Base-by-base conservation (phyloP, 30 jellyfish, hydroid and myxozoan species). In the Nemopilema nomurai region DNA sequence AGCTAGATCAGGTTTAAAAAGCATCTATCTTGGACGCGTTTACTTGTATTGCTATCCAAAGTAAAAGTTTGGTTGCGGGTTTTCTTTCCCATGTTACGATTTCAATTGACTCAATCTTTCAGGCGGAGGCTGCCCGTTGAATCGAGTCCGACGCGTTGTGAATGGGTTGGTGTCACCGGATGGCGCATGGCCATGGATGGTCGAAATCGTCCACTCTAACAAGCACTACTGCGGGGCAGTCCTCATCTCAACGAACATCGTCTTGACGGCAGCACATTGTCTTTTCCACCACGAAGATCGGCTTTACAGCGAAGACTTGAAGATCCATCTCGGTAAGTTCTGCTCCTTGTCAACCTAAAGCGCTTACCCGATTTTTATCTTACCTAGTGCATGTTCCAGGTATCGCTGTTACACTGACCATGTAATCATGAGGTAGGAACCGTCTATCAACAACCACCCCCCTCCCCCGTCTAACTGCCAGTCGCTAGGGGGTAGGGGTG, bases 161-260 rank as follows among this genome's bases (percentile, higher is more conserved):
- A 76, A 85, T 50, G 97, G 97, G 41, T 29, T 76, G 17, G 49
- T 9, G 16, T 50, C 93, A 6, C 28, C 79, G 21, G 51, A 74
- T 8, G 66, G 53, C 53, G 27, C 82, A 19, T 91, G 97, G 97
- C 97, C 97, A 21, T 91, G 97, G 97, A 91, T 91, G 97, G 97
- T 93, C 3, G 97, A 77, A 79, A 62, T 91, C 13, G 51, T 79
- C 1, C 65, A 75, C 21, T 76, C 69, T 29, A 69, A 79, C 0
- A 80, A 79, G 49, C 92, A 84, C 76, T 81, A 65, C 52, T 91
- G 97, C 51, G 97, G 96, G 18, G 97, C 96, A 0, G 90, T 75
- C 0, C 79, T 91, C 17, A 63, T 91, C 28, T 83, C 90, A 23
- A 30, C 18, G 31, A 67, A 80, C 28, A 62, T 69, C 22, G 32